Conservation (phyloP, 1,140 invertebrate species). For the Tigriopus japonicus region DNA sequence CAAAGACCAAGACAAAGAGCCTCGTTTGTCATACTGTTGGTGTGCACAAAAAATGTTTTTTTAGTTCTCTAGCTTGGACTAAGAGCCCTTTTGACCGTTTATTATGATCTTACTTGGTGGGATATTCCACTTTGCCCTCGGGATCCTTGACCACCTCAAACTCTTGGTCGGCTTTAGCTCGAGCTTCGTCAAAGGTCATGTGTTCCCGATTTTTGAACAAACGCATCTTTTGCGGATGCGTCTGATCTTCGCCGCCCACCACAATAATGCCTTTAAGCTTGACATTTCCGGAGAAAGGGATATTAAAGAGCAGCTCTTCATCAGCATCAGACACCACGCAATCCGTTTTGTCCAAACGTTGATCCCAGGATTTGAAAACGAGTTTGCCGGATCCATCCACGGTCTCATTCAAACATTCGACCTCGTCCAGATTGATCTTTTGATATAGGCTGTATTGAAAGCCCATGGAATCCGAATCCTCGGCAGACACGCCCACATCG, state of each 20-base stretch:
- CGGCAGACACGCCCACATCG: too few species aligned
- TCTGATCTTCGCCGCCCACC: conserved; percentile 58
- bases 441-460: conserved; percentile 65
- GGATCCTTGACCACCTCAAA: conserved; percentile 65
- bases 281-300: conserved; percentile 84
- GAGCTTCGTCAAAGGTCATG: conserved; percentile 80
- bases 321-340: conserved; percentile 85
- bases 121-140: conserved; percentile 61
- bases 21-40: too few species aligned
- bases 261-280: conserved; percentile 85
- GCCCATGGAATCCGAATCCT: conserved; percentile 26
- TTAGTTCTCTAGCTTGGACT: too few species aligned
- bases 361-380: conserved; percentile 83
- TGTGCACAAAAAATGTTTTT: too few species aligned
- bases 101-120: conserved; percentile 64
- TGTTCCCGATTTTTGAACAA: conserved; percentile 78
- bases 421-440: conserved; percentile 72
- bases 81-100: too few species aligned
- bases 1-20: too few species aligned
- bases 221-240: conserved; percentile 61
- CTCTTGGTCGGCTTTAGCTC: conserved; percentile 57
- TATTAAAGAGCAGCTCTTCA: conserved; percentile 81
- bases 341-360: conserved; percentile 48
- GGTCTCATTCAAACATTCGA: conserved; percentile 75
- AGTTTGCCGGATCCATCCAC: conserved; percentile 60